These are phyloP conservation scores for Chiridota heheva DNA, from an alignment of 35 echinoderm and acorn worm genomes.

Conservation along the genomic window DNA sequence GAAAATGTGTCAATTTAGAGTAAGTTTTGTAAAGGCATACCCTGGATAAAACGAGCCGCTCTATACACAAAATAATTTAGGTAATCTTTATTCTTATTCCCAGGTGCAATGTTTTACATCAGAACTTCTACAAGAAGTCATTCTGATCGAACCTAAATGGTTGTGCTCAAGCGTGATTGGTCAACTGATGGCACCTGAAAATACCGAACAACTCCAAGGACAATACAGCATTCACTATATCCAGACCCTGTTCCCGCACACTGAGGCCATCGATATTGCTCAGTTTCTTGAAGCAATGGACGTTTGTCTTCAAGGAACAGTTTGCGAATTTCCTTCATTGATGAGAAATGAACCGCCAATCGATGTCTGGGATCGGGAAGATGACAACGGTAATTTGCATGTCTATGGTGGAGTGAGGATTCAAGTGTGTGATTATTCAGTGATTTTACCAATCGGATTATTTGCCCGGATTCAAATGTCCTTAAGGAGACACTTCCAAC, in stretches of 20 bases:
- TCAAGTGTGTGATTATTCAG: constrained; percentile 68
- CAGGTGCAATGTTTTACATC: constrained; percentile 97
- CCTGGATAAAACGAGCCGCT: no score
- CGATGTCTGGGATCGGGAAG: constrained; percentile 83
- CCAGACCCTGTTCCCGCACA: constrained; percentile 79
- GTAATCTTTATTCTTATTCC: no score
- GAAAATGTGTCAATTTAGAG: no score
- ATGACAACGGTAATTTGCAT: constrained; percentile 63
- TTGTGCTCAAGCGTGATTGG: constrained; percentile 75
- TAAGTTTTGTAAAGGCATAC: no score
- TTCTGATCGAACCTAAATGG: constrained; percentile 91
- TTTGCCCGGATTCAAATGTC: constrained; percentile 87
- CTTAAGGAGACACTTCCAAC: constrained; percentile 82
- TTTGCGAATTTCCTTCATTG: constrained; percentile 90
- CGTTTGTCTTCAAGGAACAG: constrained; percentile 75
- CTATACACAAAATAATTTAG: no score
- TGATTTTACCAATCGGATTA: constrained; percentile 62
- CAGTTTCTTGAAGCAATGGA: constrained; percentile 94
- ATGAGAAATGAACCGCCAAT: constrained; percentile 60
- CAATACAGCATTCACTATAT: constrained; percentile 97
- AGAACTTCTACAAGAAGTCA: constrained; percentile 89
- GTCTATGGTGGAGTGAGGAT: constrained; percentile 92
- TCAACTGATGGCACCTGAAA: constrained; percentile 70
- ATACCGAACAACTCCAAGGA: constrained; percentile 76
- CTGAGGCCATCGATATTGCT: constrained; percentile 73